Percentiles rank a stretch among this genome's conserved stretches.
phyloP scores from a whole-genome alignment of 2,113 vertebrate species.

The Lophura nycthemera region DNA sequence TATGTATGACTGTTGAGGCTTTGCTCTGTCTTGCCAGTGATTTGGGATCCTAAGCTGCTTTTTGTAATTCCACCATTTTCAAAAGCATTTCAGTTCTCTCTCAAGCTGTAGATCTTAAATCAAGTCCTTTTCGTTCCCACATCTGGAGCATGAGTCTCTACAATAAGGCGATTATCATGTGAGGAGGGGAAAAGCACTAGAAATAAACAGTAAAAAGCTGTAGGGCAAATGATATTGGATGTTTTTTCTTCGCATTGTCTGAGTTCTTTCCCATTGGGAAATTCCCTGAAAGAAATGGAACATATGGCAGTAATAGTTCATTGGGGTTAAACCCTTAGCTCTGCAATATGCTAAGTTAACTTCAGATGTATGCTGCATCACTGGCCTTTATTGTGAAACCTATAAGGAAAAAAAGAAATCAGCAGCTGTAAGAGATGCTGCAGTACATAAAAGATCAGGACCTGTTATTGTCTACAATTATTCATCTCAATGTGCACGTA shows the following conservation, averaged over 20 bases:
- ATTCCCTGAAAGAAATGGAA: slow-evolving; percentile 71
- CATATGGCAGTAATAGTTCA: slow-evolving; percentile 70
- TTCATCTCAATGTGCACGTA: slow-evolving; percentile 66
- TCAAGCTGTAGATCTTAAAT: slow-evolving; percentile 63
- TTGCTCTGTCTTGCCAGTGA: background rate
- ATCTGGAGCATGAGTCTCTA: slow-evolving; percentile 49
- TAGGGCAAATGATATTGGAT: slow-evolving; percentile 67
- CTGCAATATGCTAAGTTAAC: slow-evolving; percentile 69
- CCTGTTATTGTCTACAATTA: slow-evolving; percentile 69
- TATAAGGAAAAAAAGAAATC: slow-evolving; percentile 65
- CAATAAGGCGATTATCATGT: slow-evolving; percentile 65
- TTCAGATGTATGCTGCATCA: slow-evolving; percentile 68
- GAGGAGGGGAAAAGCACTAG: slow-evolving; percentile 57
- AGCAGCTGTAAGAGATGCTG: slow-evolving; percentile 63
- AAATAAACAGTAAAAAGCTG: slow-evolving; percentile 68
- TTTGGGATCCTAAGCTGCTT: slow-evolving; percentile 38
- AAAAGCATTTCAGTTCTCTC: slow-evolving; percentile 52
- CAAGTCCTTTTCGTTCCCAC: slow-evolving; percentile 48
- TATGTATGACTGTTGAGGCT: background rate
- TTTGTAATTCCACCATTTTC: slow-evolving; percentile 61
- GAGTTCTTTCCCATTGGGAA: slow-evolving; percentile 71
- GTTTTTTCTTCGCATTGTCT: slow-evolving; percentile 64
- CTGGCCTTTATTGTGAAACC: slow-evolving; percentile 70
- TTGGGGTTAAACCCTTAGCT: slow-evolving; percentile 69
- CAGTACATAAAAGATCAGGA: slow-evolving; percentile 69